Evolutionary conservation across 2,797 vertebrate species (phyloP).

Genomic region (Alosa sapidissima): DNA sequence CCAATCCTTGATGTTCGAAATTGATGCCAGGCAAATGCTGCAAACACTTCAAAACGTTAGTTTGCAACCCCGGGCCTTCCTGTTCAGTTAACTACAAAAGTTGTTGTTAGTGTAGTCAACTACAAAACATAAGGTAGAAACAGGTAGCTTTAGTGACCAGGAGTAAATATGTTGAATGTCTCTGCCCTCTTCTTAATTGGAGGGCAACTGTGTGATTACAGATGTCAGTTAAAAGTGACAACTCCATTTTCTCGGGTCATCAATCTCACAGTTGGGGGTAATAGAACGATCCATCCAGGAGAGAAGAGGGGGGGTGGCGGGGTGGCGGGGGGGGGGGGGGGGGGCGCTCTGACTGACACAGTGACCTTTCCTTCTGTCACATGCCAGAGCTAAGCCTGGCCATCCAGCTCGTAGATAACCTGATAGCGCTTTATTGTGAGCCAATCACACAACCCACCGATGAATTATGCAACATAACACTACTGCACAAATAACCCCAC

Average conservation of each 20-base stretch:
- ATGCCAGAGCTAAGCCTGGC: background rate
- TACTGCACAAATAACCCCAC: background rate
- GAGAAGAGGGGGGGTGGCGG: too few species aligned
- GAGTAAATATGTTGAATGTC: too few species aligned
- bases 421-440: conserved; percentile 13
- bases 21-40: too few species aligned
- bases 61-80: too few species aligned
- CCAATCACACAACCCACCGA: conserved; percentile 5
- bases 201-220: background rate
- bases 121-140: too few species aligned
- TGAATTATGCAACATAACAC: conserved; percentile 20
- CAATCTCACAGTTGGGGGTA: background rate
- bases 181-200: too few species aligned
- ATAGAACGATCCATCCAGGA: background rate
- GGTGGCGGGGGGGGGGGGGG: conserved; percentile 8
- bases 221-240: background rate
- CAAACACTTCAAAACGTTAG: too few species aligned
- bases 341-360: conserved; percentile 25
- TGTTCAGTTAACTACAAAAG: too few species aligned
- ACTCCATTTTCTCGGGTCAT: background rate
- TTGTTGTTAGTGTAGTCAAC: too few species aligned
- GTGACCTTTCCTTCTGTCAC: conserved; percentile 19
- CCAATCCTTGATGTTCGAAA: too few species aligned
- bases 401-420: background rate
- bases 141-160: too few species aligned